Conservation (phyloP, 2,888 invertebrate genomes). For the Parnassius apollo region DNA sequence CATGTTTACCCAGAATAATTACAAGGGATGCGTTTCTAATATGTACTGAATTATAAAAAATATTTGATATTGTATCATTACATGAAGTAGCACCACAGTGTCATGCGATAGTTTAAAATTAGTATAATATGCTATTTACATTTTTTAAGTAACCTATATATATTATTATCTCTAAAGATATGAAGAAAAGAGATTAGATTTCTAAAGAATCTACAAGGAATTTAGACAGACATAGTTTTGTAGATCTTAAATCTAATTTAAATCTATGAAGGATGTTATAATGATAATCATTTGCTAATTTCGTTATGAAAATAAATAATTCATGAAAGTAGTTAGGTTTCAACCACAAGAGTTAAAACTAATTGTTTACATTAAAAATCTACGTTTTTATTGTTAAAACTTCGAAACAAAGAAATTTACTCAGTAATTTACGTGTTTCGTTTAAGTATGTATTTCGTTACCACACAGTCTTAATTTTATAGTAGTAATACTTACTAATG, state of each 20-base stretch:
- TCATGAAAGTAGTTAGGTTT: too few relatives aligned
- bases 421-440: too few relatives aligned
- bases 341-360: too few relatives aligned
- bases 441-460: not conserved
- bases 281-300: not conserved
- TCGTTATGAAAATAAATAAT: too few relatives aligned
- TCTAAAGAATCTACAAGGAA: slow-evolving; percentile 5
- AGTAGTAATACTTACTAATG: too few relatives aligned
- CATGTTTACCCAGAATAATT: too few relatives aligned
- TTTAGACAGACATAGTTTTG: slow-evolving; percentile 1
- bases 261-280: not conserved
- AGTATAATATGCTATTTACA: not conserved
- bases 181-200: slow-evolving; percentile 9
- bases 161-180: slow-evolving; percentile 13
- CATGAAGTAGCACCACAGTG: slow-evolving; percentile 14
- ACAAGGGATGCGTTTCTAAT: too few relatives aligned
- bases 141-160: not conserved
- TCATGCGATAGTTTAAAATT: not conserved
- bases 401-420: too few relatives aligned
- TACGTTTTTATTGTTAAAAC: too few relatives aligned
- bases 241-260: not conserved
- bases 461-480: not conserved
- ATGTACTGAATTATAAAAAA: not conserved
- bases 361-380: too few relatives aligned
- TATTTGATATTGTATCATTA: not conserved